A percentile compares a stretch with the other conserved stretches of the same genome.
Evolutionary conservation across 2,113 vertebrate genomes (phyloP).

Genomic region (Galemys pyrenaicus): DNA sequence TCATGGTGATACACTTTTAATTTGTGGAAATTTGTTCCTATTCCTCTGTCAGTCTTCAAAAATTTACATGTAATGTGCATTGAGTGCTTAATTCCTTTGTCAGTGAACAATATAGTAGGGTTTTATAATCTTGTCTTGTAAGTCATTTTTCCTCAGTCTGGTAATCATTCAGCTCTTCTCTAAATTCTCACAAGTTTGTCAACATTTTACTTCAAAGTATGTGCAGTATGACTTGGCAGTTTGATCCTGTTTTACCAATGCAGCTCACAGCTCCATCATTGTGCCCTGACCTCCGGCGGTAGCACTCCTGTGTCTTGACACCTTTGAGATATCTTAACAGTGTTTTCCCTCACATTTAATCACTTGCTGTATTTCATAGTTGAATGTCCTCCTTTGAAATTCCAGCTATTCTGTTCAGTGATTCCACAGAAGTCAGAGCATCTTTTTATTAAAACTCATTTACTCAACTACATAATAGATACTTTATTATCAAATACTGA

Average conservation of each 20-base stretch:
- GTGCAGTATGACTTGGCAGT: not conserved
- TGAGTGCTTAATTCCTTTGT: slow-evolving; percentile 40
- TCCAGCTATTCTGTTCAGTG: not conserved
- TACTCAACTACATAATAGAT: not conserved
- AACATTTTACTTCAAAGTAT: not conserved
- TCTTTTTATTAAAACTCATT: not conserved
- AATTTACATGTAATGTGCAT: not conserved
- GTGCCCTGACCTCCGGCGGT: not conserved
- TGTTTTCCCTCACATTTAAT: not conserved
- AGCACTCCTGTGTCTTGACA: not conserved
- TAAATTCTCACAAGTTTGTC: slow-evolving; percentile 16
- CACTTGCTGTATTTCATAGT: not conserved
- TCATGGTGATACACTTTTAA: slow-evolving; percentile 31
- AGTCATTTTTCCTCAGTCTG: slow-evolving; percentile 4
- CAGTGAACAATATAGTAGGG: not conserved
- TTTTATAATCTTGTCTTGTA: slow-evolving; percentile 29
- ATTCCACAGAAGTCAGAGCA: not conserved
- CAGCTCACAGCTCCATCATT: too few species aligned
- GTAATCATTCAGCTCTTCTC: slow-evolving; percentile 23
- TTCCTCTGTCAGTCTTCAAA: not conserved
- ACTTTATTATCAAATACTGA: not conserved
- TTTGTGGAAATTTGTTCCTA: slow-evolving; percentile 34
- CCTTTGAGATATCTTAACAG: not conserved
- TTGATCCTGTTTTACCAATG: not conserved
- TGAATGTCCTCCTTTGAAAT: slow-evolving; percentile 17